Percentiles rank a stretch among this genome's conserved stretches.
These are phyloP conservation scores for Pelobates fuscus DNA, from an alignment of 2,113 vertebrate species.

Conservation along the genomic window DNA sequence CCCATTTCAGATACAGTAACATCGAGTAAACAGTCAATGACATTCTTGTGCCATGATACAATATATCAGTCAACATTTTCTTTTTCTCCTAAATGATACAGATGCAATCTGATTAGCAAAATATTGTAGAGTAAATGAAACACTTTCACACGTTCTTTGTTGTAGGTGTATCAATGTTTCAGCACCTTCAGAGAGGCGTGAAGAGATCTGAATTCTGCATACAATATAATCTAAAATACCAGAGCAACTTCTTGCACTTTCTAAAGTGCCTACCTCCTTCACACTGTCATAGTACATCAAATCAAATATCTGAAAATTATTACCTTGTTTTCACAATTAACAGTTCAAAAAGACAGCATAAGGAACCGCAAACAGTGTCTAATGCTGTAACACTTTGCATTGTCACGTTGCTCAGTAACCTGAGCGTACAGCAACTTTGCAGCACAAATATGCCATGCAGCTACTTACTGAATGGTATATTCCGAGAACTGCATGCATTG, in stretches of 20 bases:
- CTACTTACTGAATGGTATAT: not conserved
- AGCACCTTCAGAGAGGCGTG: slow-evolving; percentile 46
- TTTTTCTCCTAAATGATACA: slow-evolving; percentile 45
- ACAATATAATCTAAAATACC: slow-evolving; percentile 36
- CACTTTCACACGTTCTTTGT: slow-evolving; percentile 50
- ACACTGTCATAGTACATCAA: slow-evolving; percentile 44
- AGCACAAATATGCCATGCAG: not conserved
- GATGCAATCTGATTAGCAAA: slow-evolving; percentile 47
- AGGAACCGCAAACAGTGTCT: not conserved
- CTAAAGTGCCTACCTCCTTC: slow-evolving; percentile 21
- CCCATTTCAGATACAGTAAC: not conserved
- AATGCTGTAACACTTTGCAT: not conserved
- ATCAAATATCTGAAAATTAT: slow-evolving; percentile 27
- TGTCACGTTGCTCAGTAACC: not conserved
- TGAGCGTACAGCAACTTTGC: not conserved
- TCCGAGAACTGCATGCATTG: not conserved
- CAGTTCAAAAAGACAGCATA: slow-evolving; percentile 21
- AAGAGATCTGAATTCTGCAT: slow-evolving; percentile 45
- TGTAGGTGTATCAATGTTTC: slow-evolving; percentile 50
- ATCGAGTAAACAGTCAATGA: slow-evolving; percentile 19
- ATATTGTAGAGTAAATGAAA: slow-evolving; percentile 49
- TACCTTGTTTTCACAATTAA: slow-evolving; percentile 27
- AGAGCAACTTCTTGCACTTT: slow-evolving; percentile 32
- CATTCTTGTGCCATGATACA: slow-evolving; percentile 10
- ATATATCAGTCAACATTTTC: slow-evolving; percentile 44